These are phyloP conservation scores for Eudemis profundana DNA, from an alignment of 2,888 invertebrate genomes.

Conservation along the genomic window DNA sequence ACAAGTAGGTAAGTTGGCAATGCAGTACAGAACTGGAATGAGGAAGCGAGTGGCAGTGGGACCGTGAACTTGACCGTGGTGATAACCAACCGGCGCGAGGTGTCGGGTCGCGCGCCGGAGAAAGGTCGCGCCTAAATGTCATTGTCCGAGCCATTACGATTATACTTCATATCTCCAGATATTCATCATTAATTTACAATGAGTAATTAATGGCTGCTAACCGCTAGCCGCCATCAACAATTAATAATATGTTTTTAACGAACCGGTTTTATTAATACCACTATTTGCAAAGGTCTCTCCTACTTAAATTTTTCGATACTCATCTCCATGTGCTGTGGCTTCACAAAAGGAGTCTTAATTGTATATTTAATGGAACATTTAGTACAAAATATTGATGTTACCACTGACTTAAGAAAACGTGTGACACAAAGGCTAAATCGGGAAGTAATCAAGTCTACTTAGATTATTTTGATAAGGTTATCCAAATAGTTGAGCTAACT, in stretches of 20 bases:
- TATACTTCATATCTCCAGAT: constrained; percentile 24
- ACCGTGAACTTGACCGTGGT: constrained; percentile 78
- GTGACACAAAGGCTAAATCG: neutral
- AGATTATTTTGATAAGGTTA: constrained; percentile 28
- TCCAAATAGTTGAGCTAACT: constrained; percentile 21
- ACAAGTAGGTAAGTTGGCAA: too few relatives aligned
- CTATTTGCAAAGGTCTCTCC: neutral
- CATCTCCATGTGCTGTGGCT: too few relatives aligned
- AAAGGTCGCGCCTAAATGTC: constrained; percentile 54
- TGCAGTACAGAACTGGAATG: too few relatives aligned
- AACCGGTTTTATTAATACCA: neutral
- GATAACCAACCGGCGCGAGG: constrained; percentile 59
- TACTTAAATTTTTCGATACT: too few relatives aligned
- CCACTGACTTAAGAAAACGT: neutral
- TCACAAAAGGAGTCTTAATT: too few relatives aligned
- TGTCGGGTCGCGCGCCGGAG: constrained; percentile 48
- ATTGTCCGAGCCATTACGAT: constrained; percentile 29
- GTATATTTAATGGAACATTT: too few relatives aligned
- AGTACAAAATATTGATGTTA: neutral
- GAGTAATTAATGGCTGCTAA: constrained; percentile 9
- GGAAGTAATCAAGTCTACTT: constrained; percentile 22
- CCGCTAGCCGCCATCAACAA: neutral
- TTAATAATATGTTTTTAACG: neutral
- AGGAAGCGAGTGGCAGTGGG: constrained; percentile 38
- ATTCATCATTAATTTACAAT: constrained; percentile 1